Base-by-base conservation (phyloP, 2,888 invertebrate species). In the Meiosimyza platycephala region DNA sequence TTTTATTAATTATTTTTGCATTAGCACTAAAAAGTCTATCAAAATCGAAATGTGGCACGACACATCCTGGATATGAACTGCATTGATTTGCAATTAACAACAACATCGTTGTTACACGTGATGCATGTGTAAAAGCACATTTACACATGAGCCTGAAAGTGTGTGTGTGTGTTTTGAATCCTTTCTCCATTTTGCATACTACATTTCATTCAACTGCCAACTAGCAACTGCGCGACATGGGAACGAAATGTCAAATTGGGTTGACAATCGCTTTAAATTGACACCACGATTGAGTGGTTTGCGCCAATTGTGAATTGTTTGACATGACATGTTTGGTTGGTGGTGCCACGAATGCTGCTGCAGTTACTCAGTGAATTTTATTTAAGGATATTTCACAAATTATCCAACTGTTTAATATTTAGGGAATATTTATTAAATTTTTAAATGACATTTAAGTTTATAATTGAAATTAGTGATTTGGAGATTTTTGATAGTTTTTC, bases 21-120 rank as follows among this genome's bases (percentile, higher is more conserved):
- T 70, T 70, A 79, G 79, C 81, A 78, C 64, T 22, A 52, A 70
- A 65, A 72, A 60, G 69, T 73, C 52, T 59, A 69, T 65, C 69
- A 64, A 57, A 69, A 57, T 59, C 60, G 57, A 67, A 16, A 50
- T 40, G 40, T 40, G 40, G 40, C 40, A 40, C 40, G 40, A 51
- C 28, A 50, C 15, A 63, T 54, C 40, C 54, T 59, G 50, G 68
- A 57, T 33, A 65, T 52, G 40, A 28, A 72, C 47, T 52, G 47
- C 70, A 73, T 70, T 60, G 73, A 70, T 73, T 59, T 69, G 66
- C 70, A 66, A 65, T 70, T 66, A 65, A 63, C 33, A 66, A 9
- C 59, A 16, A 54, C 16, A 54, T 54, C 16, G 16, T 6, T 54
- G 13, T 16, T 15, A 13, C n/a, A 54, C 54, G 55, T 16, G n/a